Conservation (phyloP, 2,888 invertebrate genomes). For the Pristionchus entomophagus region DNA sequence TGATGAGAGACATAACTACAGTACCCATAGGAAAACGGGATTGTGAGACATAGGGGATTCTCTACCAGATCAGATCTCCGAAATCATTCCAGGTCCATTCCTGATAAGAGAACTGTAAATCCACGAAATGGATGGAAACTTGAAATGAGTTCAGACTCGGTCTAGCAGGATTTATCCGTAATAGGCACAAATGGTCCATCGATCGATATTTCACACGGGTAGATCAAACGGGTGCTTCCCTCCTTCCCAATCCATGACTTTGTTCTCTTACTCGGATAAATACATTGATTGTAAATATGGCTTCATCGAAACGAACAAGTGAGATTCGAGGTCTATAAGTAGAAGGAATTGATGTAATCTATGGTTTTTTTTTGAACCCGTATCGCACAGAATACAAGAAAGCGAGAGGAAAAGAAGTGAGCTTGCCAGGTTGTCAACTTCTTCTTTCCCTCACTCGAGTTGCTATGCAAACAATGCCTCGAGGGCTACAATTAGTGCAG, state of each 20-base stretch:
- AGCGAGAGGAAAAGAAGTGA: conserved; percentile 6
- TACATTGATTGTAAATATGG: neutral
- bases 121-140: no score
- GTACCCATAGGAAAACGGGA: neutral
- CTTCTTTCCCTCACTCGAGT: no score
- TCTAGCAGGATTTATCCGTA: no score
- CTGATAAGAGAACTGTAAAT: no score
- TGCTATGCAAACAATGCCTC: conserved; percentile 30
- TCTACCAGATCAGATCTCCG: no score
- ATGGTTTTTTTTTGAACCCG: conserved; percentile 29
- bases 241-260: neutral
- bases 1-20: neutral
- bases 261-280: conserved; percentile 5
- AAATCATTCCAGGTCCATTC: no score
- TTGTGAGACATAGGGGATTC: neutral
- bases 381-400: neutral
- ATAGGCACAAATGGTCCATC: neutral
- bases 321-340: conserved; percentile 24
- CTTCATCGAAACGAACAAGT: neutral
- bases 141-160: no score
- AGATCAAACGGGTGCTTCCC: neutral
- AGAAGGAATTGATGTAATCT: conserved; percentile 8
- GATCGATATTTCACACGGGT: no score
- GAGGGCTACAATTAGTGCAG: neutral
- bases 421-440: no score